Evolutionary conservation across 1,140 invertebrate species (phyloP).

Genomic region (Drosophila arawakana): DNA sequence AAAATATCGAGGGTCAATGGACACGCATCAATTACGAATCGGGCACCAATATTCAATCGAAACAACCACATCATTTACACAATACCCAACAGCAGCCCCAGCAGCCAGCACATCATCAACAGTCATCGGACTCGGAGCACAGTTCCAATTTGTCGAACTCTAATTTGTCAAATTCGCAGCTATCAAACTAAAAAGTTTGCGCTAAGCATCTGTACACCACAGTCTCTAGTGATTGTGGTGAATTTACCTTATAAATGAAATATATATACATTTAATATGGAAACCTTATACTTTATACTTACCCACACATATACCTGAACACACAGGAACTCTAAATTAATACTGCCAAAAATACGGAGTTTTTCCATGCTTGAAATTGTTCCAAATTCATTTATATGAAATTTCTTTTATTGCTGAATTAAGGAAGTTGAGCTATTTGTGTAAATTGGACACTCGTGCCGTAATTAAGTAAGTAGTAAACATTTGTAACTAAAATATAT

Average conservation of each 20-base stretch:
- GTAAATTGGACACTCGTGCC: conserved; percentile 67
- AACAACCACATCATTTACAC: conserved; percentile 65
- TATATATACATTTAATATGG: conserved; percentile 48
- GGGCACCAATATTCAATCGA: conserved; percentile 83
- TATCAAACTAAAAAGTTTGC: conserved; percentile 53
- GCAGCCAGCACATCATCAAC: conserved; percentile 44
- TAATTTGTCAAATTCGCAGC: conserved; percentile 63
- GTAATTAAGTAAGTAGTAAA: conserved; percentile 47
- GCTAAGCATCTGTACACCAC: conserved; percentile 1
- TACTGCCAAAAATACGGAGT: background rate
- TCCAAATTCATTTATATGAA: conserved; percentile 49
- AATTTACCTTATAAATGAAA: conserved; percentile 54
- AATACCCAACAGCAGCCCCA: conserved; percentile 60
- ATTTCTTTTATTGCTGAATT: conserved; percentile 64
- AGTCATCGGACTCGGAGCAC: conserved; percentile 68
- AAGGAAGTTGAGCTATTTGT: conserved; percentile 61
- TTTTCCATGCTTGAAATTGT: conserved; percentile 22
- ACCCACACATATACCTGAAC: background rate
- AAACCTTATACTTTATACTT: conserved; percentile 22
- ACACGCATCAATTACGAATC: conserved; percentile 95
- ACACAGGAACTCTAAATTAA: background rate
- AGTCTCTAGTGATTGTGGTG: conserved; percentile 31
- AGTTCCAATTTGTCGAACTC: conserved; percentile 72
- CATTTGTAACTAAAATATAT: conserved; percentile 6
- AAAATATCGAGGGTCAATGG: conserved; percentile 95